Percentiles rank a stretch among this genome's conserved stretches.
Evolutionary conservation across 2,888 invertebrate species (phyloP).

Genomic region (Metallyticus violacea): DNA sequence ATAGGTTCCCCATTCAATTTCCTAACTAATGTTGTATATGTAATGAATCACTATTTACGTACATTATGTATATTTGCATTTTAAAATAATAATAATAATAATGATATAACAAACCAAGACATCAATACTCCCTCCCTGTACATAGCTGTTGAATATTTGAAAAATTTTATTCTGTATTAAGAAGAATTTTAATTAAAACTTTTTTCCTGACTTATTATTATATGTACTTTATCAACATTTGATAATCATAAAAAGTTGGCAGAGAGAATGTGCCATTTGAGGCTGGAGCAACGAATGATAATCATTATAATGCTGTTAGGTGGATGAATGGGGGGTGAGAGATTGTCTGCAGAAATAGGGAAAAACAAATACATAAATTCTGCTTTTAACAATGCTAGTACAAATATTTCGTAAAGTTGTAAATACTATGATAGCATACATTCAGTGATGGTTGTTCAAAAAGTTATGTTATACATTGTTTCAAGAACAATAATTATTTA

Average conservation of each 20-base stretch:
- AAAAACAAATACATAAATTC: background rate
- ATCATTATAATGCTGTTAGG: background rate
- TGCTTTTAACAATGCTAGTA: slow-evolving; percentile 13
- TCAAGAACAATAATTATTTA: background rate
- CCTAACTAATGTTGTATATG: background rate
- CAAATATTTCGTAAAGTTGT: slow-evolving; percentile 6
- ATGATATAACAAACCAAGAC: slow-evolving; percentile 1
- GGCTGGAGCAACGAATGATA: background rate
- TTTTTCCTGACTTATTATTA: slow-evolving; percentile 12
- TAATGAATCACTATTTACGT: background rate
- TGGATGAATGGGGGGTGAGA: background rate
- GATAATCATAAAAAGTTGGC: background rate
- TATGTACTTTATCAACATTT: background rate
- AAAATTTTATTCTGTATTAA: slow-evolving; percentile 36
- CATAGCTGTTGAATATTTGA: slow-evolving; percentile 35
- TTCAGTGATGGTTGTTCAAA: background rate
- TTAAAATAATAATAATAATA: slow-evolving; percentile 10
- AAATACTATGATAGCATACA: background rate
- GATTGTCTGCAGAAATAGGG: background rate
- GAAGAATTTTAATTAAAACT: slow-evolving; percentile 9
- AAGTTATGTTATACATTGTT: background rate
- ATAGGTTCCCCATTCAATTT: background rate
- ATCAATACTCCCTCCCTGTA: slow-evolving; percentile 29
- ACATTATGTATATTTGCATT: slow-evolving; percentile 16
- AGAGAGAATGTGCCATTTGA: background rate